Evolutionary conservation across 2,113 vertebrate species (phyloP), one percentile per base, ranked within the genome.

Genomic region (Gulo gulo): DNA sequence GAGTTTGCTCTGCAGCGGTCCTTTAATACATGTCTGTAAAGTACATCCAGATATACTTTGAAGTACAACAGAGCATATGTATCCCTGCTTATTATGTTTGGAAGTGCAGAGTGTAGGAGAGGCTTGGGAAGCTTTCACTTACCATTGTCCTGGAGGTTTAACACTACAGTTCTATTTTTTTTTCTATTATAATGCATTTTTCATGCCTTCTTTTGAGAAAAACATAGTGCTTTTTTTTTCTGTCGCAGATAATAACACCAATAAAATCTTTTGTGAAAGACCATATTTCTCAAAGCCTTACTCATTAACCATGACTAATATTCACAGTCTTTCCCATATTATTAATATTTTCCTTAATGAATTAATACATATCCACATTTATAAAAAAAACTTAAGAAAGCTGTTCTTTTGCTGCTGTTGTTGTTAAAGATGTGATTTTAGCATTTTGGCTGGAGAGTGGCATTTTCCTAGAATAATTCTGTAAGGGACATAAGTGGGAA

Each of bases 391-490:
- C 57, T 55, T 95, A 67, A 80, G 57, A 81, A 63, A 74, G 61
- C 7, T 42, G 57, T 18, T 79, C 76, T 95, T 90, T 7, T 14
- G 42, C 29, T 39, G 24, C 52, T 57, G 57, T 12, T 71, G 69
- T 16, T 59, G n/a, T 34, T 23, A 55, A 63, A 57, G 29, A 21
- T 73, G 0, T 81, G 34, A 81, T 85, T 86, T 89, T 63, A 39
- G 67, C 84, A 87, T 42, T 76, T 85, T 95, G 65, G 8, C 61
- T 91, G 13, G n/a, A 91, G 59, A 74, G 34, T 71, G 26, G 24
- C 11, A 78, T 95, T 95, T 90, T 94, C 29, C 39, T 74, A 18
- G 11, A 74, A 93, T 69, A 83, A 91, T 82, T 88, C 26, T 90
- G 9, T 59, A 78, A 39, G 74, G 39, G 61, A 84, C 65, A 55